phyloP scores from a whole-genome alignment of 2,797 vertebrate genomes.

The Heliangelus exortis region DNA sequence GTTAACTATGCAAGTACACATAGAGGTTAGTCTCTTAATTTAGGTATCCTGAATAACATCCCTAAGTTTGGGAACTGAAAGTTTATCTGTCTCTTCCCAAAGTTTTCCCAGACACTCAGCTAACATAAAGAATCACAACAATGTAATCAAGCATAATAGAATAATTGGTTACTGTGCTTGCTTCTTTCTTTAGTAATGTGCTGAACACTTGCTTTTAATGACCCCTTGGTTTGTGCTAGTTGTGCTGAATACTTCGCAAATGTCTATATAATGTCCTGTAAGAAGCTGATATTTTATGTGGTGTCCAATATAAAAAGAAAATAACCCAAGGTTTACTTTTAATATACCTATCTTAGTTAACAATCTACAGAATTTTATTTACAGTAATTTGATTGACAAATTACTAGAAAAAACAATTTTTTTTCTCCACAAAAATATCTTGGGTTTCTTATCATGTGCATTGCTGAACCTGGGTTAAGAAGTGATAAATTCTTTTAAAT shows the following conservation, averaged over 20 bases:
- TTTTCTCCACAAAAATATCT: background rate
- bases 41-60: background rate
- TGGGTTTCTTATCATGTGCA: background rate
- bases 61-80: background rate
- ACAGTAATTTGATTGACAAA: background rate
- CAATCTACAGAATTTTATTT: background rate
- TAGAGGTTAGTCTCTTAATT: background rate
- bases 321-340: background rate
- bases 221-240: background rate
- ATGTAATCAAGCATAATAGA: background rate
- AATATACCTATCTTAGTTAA: background rate
- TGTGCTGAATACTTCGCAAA: background rate
- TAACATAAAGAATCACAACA: background rate
- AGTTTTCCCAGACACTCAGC: background rate
- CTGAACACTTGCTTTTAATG: background rate
- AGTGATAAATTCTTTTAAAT: background rate
- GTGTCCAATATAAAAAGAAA: background rate
- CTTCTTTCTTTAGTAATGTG: background rate
- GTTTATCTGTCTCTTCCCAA: background rate
- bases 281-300: background rate
- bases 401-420: background rate
- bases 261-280: background rate
- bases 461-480: background rate
- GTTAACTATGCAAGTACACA: background rate
- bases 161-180: background rate